Evolutionary conservation across 2,888 invertebrate genomes (phyloP).

Genomic region (Flexamia atlantica): DNA sequence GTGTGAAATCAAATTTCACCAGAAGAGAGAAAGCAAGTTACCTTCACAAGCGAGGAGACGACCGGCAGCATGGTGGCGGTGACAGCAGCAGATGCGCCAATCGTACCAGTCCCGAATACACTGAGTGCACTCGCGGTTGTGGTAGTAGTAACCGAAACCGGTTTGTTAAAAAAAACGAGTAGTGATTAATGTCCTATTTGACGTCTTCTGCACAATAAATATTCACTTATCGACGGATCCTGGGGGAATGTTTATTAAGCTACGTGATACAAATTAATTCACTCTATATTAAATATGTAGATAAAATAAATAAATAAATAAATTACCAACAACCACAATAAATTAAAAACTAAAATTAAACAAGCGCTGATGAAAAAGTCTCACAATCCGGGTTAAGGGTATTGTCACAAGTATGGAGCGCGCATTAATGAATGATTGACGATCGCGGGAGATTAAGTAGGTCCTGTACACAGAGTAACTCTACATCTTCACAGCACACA

Average conservation of each 20-base stretch:
- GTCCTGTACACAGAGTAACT: neutral
- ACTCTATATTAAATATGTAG: neutral
- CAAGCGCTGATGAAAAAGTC: conserved; percentile 9
- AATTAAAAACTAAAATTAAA: neutral
- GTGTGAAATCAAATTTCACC: conserved; percentile 25
- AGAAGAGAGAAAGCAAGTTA: neutral
- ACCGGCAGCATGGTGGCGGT: neutral
- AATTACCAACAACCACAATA: neutral
- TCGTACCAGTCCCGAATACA: neutral
- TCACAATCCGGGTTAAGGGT: neutral
- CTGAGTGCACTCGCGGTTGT: neutral
- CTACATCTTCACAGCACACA: conserved; percentile 26
- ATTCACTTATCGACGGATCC: neutral
- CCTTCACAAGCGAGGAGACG: conserved; percentile 18
- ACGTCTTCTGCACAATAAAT: neutral
- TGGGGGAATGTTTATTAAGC: neutral
- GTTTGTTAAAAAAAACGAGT: neutral
- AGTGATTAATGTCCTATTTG: neutral
- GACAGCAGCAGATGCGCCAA: neutral
- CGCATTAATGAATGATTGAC: neutral
- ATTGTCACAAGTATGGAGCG: neutral
- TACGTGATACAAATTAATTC: too few species aligned
- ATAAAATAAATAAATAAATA: neutral
- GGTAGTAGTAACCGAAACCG: neutral
- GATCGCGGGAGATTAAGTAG: neutral